Conservation (phyloP, 2,113 vertebrate species). For the Alosa alosa region DNA sequence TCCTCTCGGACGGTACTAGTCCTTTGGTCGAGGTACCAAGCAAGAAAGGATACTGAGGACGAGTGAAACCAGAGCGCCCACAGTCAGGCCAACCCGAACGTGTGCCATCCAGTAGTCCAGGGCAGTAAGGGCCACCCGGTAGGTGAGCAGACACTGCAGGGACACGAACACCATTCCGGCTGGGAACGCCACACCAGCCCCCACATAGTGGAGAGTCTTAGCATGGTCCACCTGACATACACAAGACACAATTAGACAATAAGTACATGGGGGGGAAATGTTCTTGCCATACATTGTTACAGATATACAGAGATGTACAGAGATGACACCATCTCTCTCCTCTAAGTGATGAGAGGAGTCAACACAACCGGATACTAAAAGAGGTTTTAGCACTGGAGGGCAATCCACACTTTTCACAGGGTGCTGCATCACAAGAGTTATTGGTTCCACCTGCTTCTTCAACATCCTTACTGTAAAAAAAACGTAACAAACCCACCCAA, state of each 20-base stretch:
- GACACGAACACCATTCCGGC: constrained; percentile 86
- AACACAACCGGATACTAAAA: not conserved
- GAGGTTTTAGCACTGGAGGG: not conserved
- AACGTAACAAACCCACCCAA: too few species aligned
- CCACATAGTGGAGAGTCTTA: constrained; percentile 87
- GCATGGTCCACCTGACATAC: constrained; percentile 82
- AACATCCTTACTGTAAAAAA: too few species aligned
- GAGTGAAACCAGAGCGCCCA: constrained; percentile 79
- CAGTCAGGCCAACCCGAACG: constrained; percentile 78
- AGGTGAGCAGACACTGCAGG: constrained; percentile 85
- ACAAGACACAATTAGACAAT: not conserved
- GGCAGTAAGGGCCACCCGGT: constrained; percentile 77
- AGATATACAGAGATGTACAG: not conserved
- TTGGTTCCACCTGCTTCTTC: too few species aligned
- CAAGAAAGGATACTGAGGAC: constrained; percentile 86
- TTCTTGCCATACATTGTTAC: not conserved
- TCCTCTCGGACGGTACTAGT: not conserved
- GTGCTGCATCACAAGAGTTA: not conserved
- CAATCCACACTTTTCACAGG: not conserved
- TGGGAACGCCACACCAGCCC: constrained; percentile 83
- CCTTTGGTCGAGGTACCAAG: not conserved
- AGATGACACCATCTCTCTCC: not conserved
- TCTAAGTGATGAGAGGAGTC: not conserved
- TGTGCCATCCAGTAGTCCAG: constrained; percentile 87
- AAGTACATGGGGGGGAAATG: not conserved